Conservation (phyloP, 1,140 invertebrate species). For the Venustaconcha ellipsiformis region DNA sequence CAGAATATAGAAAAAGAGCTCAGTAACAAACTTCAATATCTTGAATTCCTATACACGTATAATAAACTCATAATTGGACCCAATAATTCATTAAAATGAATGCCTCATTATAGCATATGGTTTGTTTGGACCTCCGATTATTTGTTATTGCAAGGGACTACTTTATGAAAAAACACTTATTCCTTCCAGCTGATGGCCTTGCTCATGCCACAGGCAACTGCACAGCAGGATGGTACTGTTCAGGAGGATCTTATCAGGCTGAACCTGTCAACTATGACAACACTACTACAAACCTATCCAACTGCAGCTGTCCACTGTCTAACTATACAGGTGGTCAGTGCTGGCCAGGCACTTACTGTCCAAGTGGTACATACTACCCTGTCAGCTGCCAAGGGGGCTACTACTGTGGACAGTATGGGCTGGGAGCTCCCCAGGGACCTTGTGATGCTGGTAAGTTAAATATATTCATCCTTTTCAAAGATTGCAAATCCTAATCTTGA, state of each 20-base stretch:
- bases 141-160: no score
- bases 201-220: slow-evolving; percentile 55
- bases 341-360: slow-evolving; percentile 65
- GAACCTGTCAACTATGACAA: slow-evolving; percentile 46
- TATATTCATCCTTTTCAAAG: no score
- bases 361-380: slow-evolving; percentile 52
- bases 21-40: no score
- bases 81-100: no score
- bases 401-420: slow-evolving; percentile 56
- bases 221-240: slow-evolving; percentile 62
- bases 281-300: slow-evolving; percentile 41
- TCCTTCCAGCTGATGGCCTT: slow-evolving; percentile 56
- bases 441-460: slow-evolving; percentile 52
- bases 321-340: slow-evolving; percentile 65
- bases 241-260: slow-evolving; percentile 54
- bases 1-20: no score
- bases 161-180: no score
- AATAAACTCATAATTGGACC: no score
- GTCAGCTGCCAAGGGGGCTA: slow-evolving; percentile 52
- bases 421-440: slow-evolving; percentile 50
- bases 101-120: no score
- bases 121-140: no score
- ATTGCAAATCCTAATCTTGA: no score
- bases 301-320: slow-evolving; percentile 55
- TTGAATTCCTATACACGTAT: no score